Evolutionary conservation across 2,797 vertebrate genomes (phyloP), one percentile per base, ranked within the genome.

Genomic region (Acestrorhynchus altus): DNA sequence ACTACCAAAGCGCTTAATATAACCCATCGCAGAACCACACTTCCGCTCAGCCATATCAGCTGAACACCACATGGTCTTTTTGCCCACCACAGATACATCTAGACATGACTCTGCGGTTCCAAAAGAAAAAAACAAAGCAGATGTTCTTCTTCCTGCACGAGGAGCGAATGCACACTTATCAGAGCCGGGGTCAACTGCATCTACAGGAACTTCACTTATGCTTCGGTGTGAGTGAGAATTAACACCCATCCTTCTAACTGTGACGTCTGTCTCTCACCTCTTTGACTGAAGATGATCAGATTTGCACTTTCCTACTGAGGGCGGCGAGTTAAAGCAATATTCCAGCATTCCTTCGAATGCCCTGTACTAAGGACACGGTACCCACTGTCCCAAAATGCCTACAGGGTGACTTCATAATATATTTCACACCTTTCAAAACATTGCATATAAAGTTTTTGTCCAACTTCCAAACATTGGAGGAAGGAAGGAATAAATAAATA

Each of bases 81-180:
- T 2, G 12, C 11, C 67, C 24, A 35, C 46, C 44, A 39, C 42
- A 39, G n/a, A 39, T 77, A 20, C 56, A 70, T 31, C 26, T 16
- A 28, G 5, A 28, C 22, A 56, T 49, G 47, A 49, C 1, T 5
- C 47, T 49, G 47, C 8, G 16, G 47, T 16, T 49, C 18, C n/a
- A n/a, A n/a, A n/a, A n/a, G n/a, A n/a, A n/a, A n/a, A 18, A 49
- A 16, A 49, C 31, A 56, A 4, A 59, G 31, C 26, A 59, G 56
- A 59, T 59, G 56, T 31, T 59, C 26, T 24, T 75, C 63, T 46
- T 68, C 15, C 51, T 35, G 49, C 26, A 59, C 26, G 49, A 47
- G 56, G 22, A 49, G 15, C 77, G 60, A 59, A 52, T 28, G 7
- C 15, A 11, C 63, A 28, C 44, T 24, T 26, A 42, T 63, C 8